Percentiles rank a stretch among this genome's conserved stretches.
These are phyloP conservation scores for Sebastes minor DNA, from an alignment of 2,797 vertebrate species.

Conservation along the genomic window DNA sequence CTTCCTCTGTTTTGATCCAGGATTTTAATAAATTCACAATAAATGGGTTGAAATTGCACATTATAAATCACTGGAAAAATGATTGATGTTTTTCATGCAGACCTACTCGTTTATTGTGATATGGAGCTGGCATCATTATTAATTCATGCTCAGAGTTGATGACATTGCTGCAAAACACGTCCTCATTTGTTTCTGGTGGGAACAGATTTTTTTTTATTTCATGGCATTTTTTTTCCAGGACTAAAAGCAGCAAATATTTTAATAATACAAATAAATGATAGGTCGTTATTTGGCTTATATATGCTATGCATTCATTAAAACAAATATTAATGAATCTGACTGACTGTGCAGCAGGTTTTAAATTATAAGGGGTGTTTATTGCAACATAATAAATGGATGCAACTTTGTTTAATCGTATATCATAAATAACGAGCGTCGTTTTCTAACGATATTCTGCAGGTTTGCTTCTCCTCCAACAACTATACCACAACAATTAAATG, in stretches of 20 bases:
- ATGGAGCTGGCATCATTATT: conserved; percentile 36
- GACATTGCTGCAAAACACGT: conserved; percentile 10
- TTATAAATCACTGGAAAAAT: conserved; percentile 21
- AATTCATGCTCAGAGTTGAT: conserved; percentile 52
- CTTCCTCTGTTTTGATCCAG: neutral
- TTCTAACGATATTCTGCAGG: neutral
- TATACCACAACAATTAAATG: conserved; percentile 44
- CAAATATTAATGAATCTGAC: conserved; percentile 22
- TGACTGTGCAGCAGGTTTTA: neutral
- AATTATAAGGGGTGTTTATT: neutral
- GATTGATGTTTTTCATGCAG: conserved; percentile 3
- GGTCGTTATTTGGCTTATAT: conserved; percentile 11
- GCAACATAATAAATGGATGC: conserved; percentile 14
- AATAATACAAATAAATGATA: conserved; percentile 10
- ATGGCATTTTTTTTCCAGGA: neutral
- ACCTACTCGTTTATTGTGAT: conserved; percentile 20
- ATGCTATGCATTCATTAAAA: conserved; percentile 27
- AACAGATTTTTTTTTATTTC: neutral
- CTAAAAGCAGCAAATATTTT: neutral
- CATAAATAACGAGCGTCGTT: conserved; percentile 44
- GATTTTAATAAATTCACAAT: neutral
- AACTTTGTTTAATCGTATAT: conserved; percentile 24
- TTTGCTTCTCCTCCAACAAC: neutral
- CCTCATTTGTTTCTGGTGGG: conserved; percentile 7
- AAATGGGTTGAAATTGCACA: neutral